Evolutionary conservation across 2,888 invertebrate species (phyloP).

Genomic region (Choreutis nemorana): DNA sequence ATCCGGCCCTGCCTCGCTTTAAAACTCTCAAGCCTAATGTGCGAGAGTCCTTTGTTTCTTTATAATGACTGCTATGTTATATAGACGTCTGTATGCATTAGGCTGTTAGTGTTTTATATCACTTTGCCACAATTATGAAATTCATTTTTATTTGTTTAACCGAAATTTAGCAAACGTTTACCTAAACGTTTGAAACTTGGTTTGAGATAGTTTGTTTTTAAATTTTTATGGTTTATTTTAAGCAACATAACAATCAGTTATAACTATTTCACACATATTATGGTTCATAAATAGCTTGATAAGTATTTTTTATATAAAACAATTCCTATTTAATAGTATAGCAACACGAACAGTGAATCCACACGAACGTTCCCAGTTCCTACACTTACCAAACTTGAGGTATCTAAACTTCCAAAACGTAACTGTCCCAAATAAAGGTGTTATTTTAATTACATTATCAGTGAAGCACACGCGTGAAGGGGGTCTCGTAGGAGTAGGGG

Average conservation of each 20-base stretch:
- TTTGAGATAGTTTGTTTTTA: no score
- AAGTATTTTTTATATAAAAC: no score
- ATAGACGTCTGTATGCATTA: no score
- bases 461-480: conserved; percentile 49
- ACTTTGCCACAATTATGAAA: no score
- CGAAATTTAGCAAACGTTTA: no score
- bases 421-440: conserved; percentile 54
- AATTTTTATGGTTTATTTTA: no score
- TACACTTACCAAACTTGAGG: not conserved
- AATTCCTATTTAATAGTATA: no score
- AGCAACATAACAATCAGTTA: conserved; percentile 5
- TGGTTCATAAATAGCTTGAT: no score
- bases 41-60: conserved; percentile 33
- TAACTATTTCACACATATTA: conserved; percentile 1
- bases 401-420: conserved; percentile 7
- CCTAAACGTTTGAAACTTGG: no score
- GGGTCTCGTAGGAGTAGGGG: conserved; percentile 10
- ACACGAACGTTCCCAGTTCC: not conserved
- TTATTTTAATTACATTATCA: conserved; percentile 68
- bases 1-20: conserved; percentile 22
- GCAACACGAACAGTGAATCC: no score
- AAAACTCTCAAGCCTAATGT: conserved; percentile 39
- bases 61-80: conserved; percentile 8
- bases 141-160: no score
- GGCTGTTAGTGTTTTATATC: no score